Conservation (phyloP, 2,888 invertebrate genomes). For the Anaspis maculata region DNA sequence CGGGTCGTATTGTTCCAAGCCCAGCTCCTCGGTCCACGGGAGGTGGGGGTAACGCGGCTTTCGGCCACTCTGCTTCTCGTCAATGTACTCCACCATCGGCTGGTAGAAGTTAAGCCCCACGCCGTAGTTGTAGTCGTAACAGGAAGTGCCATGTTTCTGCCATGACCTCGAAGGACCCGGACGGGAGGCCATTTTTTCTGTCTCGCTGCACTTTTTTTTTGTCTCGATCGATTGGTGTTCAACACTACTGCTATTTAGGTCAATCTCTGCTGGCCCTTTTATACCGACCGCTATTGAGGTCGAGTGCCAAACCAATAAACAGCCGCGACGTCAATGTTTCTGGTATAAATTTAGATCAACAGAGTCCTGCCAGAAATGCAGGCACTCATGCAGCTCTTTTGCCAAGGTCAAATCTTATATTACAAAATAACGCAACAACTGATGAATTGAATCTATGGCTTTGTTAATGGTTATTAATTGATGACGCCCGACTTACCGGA, state of each 20-base stretch:
- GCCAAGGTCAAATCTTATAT: no score
- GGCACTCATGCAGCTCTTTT: no score
- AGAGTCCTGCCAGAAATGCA: slow-evolving; percentile 11
- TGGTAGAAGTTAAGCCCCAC: slow-evolving; percentile 79
- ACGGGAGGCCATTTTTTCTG: slow-evolving; percentile 3
- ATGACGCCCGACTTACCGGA: slow-evolving; percentile 80
- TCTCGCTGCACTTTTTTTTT: not conserved
- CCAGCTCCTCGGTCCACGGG: slow-evolving; percentile 65
- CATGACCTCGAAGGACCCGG: slow-evolving; percentile 21
- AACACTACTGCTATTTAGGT: slow-evolving; percentile 18
- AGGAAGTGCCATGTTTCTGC: slow-evolving; percentile 54
- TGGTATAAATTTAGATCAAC: slow-evolving; percentile 8
- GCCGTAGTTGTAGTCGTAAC: slow-evolving; percentile 77
- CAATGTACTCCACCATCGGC: slow-evolving; percentile 80
- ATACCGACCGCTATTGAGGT: slow-evolving; percentile 20
- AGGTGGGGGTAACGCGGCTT: slow-evolving; percentile 52
- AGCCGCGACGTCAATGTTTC: slow-evolving; percentile 1
- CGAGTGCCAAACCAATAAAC: slow-evolving; percentile 28
- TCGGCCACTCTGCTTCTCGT: slow-evolving; percentile 51
- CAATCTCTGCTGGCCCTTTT: slow-evolving; percentile 20
- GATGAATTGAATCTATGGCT: no score
- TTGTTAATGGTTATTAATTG: no score
- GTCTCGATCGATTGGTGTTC: no score
- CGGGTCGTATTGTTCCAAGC: slow-evolving; percentile 57
- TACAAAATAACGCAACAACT: no score